Evolutionary conservation across 2,113 vertebrate genomes (phyloP).

Genomic region (Muntiacus reevesi): DNA sequence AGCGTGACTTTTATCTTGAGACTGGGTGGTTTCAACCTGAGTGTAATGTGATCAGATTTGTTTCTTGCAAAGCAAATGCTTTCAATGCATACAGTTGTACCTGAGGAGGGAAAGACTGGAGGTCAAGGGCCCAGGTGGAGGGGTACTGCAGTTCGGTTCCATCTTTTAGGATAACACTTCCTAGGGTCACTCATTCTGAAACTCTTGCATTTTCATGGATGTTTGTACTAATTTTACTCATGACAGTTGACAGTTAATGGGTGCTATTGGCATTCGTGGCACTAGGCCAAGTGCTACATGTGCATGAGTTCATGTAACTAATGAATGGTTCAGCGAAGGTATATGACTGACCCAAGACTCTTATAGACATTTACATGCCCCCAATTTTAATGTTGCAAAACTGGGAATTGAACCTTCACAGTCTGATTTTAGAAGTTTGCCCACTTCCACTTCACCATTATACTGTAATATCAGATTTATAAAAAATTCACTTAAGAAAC

Average conservation of each 20-base stretch:
- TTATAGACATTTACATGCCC: neutral
- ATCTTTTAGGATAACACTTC: neutral
- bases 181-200: neutral
- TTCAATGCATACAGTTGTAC: neutral
- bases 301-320: neutral
- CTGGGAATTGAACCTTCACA: neutral
- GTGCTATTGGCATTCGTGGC: neutral
- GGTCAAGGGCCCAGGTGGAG: neutral
- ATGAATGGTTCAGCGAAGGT: neutral
- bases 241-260: neutral
- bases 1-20: neutral
- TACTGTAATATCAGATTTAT: neutral
- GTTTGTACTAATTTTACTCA: neutral
- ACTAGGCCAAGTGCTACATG: neutral
- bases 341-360: neutral
- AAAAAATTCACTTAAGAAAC: neutral
- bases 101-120: neutral
- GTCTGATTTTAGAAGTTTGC: neutral
- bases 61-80: neutral
- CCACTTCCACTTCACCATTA: neutral
- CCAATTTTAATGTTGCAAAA: neutral
- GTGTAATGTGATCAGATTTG: neutral
- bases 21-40: neutral
- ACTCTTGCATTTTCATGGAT: neutral
- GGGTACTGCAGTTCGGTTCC: neutral